Base-by-base conservation (phyloP, 2,113 vertebrate species). In the Dicerorhinus sumatrensis region DNA sequence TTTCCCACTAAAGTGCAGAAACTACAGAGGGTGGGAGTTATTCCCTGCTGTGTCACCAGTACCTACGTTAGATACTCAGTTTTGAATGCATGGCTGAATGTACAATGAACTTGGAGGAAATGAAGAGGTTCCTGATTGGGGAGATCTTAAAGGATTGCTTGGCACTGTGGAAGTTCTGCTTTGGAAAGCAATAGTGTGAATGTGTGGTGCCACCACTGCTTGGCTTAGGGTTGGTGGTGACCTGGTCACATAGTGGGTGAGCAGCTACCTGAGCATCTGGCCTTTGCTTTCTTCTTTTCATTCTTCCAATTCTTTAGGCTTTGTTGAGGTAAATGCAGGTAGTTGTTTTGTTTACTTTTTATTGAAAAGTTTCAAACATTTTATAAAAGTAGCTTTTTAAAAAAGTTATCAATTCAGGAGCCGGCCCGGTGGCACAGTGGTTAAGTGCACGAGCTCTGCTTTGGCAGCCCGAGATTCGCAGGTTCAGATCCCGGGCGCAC, bases 31-130 rank as follows among this genome's bases (percentile, higher is more conserved):
- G 76, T 56, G 76, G 77, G 75, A 33, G 20, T 54, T 58, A 56
- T 0, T 0, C 77, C 8, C 51, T 23, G 3, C 33, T 14, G 5
- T 58, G 77, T 23, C 51, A 79, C 18, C 1, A 27, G 20, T 56
- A 20, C 20, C 33, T 4, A 20, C 56, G 33, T 80, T 33, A 31
- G 29, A 77, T 31, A 31, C 31, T 51, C 75, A 33, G 51, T 56
- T 54, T 56, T 23, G 33, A 25, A 42, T 25, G 33, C 3, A 6
- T 25, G 51, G 51, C 2, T 4, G 25, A 29, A 3, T 33, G 36
- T 1, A 58, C 18, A 1, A 11, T 16, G 51, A 58, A n/a, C 20
- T 6, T 0, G 29, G 20, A n/a, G 76, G 17, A 79, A 18, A 6
- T 23, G 77, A 56, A 12, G 21, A 25, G 31, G 77, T n/a, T 31